phyloP scores from a whole-genome alignment of 2,888 invertebrate species.

The Tortricodes alternella region DNA sequence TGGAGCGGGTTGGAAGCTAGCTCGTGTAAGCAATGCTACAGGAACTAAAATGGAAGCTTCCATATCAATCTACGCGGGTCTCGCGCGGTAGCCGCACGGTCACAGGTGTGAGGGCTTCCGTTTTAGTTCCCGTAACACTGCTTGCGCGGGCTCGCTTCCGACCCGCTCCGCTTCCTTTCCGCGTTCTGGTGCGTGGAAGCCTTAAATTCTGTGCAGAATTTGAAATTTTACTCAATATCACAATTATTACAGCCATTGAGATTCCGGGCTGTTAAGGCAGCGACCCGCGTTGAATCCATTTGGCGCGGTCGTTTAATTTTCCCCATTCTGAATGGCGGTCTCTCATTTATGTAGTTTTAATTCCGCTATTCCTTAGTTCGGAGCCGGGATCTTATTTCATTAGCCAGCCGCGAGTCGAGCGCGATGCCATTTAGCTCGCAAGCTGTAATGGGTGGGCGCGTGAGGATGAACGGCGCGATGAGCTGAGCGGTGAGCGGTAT shows the following conservation, averaged over 20 bases:
- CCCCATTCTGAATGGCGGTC: conserved; percentile 64
- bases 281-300: conserved; percentile 15
- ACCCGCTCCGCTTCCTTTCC: too few relatives aligned
- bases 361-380: conserved; percentile 80
- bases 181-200: too few relatives aligned
- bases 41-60: too few relatives aligned
- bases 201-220: neutral
- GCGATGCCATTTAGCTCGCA: conserved; percentile 72
- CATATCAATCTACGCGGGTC: too few relatives aligned
- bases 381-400: conserved; percentile 78
- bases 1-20: too few relatives aligned
- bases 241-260: neutral
- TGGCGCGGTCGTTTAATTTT: conserved; percentile 50
- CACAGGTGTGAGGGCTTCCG: too few relatives aligned
- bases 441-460: conserved; percentile 48
- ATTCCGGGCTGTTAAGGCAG: conserved; percentile 3
- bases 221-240: neutral
- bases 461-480: conserved; percentile 22
- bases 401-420: conserved; percentile 71
- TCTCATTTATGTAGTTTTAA: conserved; percentile 81
- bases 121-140: too few relatives aligned
- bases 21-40: too few relatives aligned
- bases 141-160: too few relatives aligned
- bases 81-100: too few relatives aligned
- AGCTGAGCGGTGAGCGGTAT: conserved; percentile 7